Percentiles rank a stretch among this genome's conserved stretches.
phyloP scores from a whole-genome alignment of 2,113 vertebrate species.

The Sebastes fasciatus region DNA sequence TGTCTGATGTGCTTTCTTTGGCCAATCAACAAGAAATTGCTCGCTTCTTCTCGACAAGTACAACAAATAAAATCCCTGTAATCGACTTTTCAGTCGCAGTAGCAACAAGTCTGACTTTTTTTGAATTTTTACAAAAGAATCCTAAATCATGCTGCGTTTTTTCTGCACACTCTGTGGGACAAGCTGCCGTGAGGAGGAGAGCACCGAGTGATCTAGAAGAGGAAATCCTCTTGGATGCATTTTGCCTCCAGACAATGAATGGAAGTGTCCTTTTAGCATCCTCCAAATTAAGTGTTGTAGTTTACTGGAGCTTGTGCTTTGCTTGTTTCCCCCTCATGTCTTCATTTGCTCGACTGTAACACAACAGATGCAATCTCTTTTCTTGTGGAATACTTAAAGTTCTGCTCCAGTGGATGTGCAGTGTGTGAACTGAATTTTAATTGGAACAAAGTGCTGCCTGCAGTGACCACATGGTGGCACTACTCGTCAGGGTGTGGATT shows the following conservation, averaged over 20 bases:
- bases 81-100: background rate
- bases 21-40: slow-evolving; percentile 15
- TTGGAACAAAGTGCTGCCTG: background rate
- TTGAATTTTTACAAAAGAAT: background rate
- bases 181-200: slow-evolving; percentile 38
- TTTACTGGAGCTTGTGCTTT: slow-evolving; percentile 17
- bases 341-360: slow-evolving; percentile 22
- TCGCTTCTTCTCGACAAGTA: background rate
- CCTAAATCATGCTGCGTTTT: slow-evolving; percentile 17
- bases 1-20: slow-evolving; percentile 21
- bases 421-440: slow-evolving; percentile 21
- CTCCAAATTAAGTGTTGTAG: slow-evolving; percentile 37
- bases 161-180: background rate
- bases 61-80: slow-evolving; percentile 7
- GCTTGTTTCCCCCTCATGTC: slow-evolving; percentile 22
- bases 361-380: slow-evolving; percentile 17
- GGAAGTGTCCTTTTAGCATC: slow-evolving; percentile 75
- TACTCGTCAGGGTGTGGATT: slow-evolving; percentile 49
- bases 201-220: slow-evolving; percentile 56
- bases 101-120: background rate
- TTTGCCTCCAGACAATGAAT: slow-evolving; percentile 70
- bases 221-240: slow-evolving; percentile 78
- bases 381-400: background rate
- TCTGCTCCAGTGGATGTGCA: background rate
- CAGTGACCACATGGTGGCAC: slow-evolving; percentile 73